Conservation (phyloP, 2,113 vertebrate genomes). For the Haplotaxodon microlepis region DNA sequence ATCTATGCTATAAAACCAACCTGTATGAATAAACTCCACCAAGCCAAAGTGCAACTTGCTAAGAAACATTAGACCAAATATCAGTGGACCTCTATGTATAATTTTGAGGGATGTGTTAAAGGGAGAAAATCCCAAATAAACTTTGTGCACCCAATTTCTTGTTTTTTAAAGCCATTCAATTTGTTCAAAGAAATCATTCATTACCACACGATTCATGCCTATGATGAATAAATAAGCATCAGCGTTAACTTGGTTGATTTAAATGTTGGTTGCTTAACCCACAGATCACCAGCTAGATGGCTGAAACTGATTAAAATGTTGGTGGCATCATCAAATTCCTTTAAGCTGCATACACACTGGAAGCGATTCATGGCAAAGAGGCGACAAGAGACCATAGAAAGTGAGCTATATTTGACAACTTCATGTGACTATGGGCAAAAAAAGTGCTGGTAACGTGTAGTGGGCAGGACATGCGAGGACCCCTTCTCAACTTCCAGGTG, state of each 20-base stretch:
- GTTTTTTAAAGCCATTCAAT: neutral
- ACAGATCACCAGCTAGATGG: neutral
- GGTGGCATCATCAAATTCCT: neutral
- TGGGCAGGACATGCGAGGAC: rapidly evolving
- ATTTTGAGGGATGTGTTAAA: neutral
- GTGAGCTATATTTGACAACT: neutral
- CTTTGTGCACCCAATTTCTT: neutral
- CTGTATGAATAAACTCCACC: neutral
- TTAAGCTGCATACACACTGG: neutral
- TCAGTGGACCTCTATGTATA: neutral
- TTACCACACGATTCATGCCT: neutral
- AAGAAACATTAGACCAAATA: neutral
- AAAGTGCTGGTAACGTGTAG: rapidly evolving
- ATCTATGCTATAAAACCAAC: neutral
- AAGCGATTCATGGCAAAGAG: neutral
- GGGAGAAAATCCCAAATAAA: neutral
- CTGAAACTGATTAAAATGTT: neutral
- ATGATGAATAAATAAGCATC: neutral
- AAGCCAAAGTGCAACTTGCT: neutral
- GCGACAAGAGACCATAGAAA: neutral
- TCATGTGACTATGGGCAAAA: neutral
- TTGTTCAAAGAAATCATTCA: neutral
- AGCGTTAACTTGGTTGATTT: neutral
- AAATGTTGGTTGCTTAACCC: neutral
- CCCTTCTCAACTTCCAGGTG: neutral